Conservation (phyloP, 2,888 invertebrate genomes). For the Clanis bilineata region DNA sequence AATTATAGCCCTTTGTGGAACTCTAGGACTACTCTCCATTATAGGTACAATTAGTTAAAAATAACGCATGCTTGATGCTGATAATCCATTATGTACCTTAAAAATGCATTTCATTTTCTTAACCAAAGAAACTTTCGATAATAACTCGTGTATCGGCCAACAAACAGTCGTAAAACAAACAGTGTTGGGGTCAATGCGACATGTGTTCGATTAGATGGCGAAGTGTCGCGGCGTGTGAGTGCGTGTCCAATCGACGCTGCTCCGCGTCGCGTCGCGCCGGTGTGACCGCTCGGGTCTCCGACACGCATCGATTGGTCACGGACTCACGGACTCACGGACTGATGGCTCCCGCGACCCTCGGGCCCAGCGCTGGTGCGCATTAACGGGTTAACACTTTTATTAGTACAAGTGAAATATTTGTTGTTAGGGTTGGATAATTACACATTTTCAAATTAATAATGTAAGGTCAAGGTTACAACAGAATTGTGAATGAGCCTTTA, state of each 20-base stretch:
- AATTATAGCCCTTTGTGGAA: too few relatives aligned
- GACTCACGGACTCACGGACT: too few relatives aligned
- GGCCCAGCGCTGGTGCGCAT: not conserved
- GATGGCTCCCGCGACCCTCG: slow-evolving; percentile 45
- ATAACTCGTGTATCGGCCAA: not conserved
- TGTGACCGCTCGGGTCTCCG: too few relatives aligned
- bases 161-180: slow-evolving; percentile 18
- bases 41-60: too few relatives aligned
- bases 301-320: too few relatives aligned
- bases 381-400: slow-evolving; percentile 15
- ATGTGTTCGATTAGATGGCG: slow-evolving; percentile 37
- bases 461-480: not conserved
- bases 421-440: not conserved
- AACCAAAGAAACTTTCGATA: not conserved
- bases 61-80: too few relatives aligned
- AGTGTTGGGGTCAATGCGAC: slow-evolving; percentile 21
- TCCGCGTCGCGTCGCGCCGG: slow-evolving; percentile 36
- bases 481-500: not conserved
- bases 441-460: not conserved
- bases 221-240: slow-evolving; percentile 28
- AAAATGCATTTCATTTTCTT: too few relatives aligned
- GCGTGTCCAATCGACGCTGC: slow-evolving; percentile 42
- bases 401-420: slow-evolving; percentile 9
- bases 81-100: too few relatives aligned
- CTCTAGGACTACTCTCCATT: too few relatives aligned